Percentiles rank a stretch among this genome's conserved stretches.
Evolutionary conservation across 2,888 invertebrate species (phyloP).

Genomic region (Drosophila yooni): DNA sequence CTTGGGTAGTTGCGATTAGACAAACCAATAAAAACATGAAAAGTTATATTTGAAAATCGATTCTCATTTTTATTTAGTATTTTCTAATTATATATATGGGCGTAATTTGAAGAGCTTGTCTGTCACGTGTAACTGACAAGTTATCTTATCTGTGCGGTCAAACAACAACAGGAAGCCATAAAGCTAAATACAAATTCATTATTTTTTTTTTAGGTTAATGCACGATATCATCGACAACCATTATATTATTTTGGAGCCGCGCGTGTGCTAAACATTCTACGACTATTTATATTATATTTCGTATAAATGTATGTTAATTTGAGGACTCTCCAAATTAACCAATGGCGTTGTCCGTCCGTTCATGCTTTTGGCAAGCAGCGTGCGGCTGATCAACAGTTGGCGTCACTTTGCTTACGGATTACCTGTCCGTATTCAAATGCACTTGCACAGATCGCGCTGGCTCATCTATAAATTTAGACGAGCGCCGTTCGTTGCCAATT

Average conservation of each 20-base stretch:
- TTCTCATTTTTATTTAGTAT: not conserved
- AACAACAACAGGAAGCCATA: conserved; percentile 52
- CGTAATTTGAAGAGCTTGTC: conserved; percentile 8
- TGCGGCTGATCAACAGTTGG: conserved; percentile 65
- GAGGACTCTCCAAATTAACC: not conserved
- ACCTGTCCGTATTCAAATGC: conserved; percentile 35
- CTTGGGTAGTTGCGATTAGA: conserved; percentile 7
- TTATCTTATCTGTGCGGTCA: conserved; percentile 37
- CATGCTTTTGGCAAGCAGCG: conserved; percentile 69
- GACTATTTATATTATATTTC: not conserved
- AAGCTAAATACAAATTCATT: conserved; percentile 36
- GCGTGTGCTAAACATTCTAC: conserved; percentile 30
- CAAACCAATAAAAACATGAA: not conserved
- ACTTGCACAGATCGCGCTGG: conserved; percentile 24
- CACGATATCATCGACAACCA: conserved; percentile 41
- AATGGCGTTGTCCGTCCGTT: conserved; percentile 26
- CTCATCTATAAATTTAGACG: conserved; percentile 62
- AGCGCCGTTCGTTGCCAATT: conserved; percentile 62
- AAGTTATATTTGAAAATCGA: conserved; percentile 1
- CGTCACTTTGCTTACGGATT: conserved; percentile 58
- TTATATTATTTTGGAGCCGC: not conserved
- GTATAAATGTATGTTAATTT: not conserved
- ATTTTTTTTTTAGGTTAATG: conserved; percentile 55
- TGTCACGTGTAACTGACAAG: conserved; percentile 59
- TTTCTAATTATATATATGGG: not conserved